These are phyloP conservation scores for Parelbella ahira DNA, from an alignment of 2,888 invertebrate species.

Conservation along the genomic window DNA sequence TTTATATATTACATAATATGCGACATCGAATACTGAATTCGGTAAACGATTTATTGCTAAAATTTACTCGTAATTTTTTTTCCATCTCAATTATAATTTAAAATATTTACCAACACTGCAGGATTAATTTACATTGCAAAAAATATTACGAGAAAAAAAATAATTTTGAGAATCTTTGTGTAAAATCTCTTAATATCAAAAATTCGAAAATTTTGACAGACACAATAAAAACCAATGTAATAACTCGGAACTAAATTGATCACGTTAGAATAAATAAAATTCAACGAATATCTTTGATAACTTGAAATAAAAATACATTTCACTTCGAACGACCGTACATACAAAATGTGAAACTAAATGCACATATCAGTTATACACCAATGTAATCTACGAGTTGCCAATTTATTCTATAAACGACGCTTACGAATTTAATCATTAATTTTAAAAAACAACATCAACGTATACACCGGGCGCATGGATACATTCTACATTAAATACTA, in stretches of 20 bases:
- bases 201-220: too few relatives aligned
- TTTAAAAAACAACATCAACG: constrained; percentile 40
- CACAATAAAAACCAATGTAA: too few relatives aligned
- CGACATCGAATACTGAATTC: constrained; percentile 52
- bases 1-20: too few relatives aligned
- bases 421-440: constrained; percentile 44
- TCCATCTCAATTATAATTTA: constrained; percentile 5
- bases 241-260: too few relatives aligned
- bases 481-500: too few relatives aligned
- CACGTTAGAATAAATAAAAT: too few relatives aligned
- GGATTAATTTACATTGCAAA: constrained; percentile 22
- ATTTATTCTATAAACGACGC: constrained; percentile 33
- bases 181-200: too few relatives aligned
- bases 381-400: constrained; percentile 30
- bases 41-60: constrained; percentile 55
- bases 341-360: too few relatives aligned
- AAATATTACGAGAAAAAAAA: constrained; percentile 13
- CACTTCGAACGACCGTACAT: too few relatives aligned
- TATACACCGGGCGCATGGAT: constrained; percentile 28
- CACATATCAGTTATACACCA: constrained; percentile 32
- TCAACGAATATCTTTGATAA: constrained; percentile 5
- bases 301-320: constrained; percentile 1
- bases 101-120: too few relatives aligned
- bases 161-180: constrained; percentile 2
- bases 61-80: constrained; percentile 43